phyloP scores from a whole-genome alignment of 2,797 vertebrate species.

The Coregonus suidteri region DNA sequence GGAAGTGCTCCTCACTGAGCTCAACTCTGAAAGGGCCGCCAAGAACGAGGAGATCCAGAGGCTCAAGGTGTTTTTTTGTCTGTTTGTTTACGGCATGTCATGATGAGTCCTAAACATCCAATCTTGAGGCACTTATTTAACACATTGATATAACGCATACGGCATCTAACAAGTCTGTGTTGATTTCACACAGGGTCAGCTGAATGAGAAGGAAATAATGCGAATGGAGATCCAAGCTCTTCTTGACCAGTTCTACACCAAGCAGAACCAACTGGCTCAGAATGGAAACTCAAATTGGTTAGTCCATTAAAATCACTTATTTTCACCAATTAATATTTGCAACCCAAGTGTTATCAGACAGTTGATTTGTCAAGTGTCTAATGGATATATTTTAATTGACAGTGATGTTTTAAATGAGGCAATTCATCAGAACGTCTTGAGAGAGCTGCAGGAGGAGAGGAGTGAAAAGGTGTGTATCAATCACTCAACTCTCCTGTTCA shows the following conservation, averaged over 20 bases:
- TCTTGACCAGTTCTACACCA: slow-evolving; percentile 81
- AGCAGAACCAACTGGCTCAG: slow-evolving; percentile 69
- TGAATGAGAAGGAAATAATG: slow-evolving; percentile 83
- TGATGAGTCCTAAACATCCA: neutral
- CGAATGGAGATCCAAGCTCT: slow-evolving; percentile 83
- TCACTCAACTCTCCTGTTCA: neutral
- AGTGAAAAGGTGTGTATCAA: slow-evolving; percentile 78
- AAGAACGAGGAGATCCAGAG: slow-evolving; percentile 91
- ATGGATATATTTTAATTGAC: slow-evolving; percentile 27
- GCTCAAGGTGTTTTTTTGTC: slow-evolving; percentile 79
- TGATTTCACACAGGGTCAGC: slow-evolving; percentile 74
- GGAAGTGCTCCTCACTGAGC: slow-evolving; percentile 85
- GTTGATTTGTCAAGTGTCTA: slow-evolving; percentile 9
- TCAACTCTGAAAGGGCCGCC: slow-evolving; percentile 84
- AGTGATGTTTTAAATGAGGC: slow-evolving; percentile 75
- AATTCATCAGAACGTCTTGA: slow-evolving; percentile 73
- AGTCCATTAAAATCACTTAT: slow-evolving; percentile 24
- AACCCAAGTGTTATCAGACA: neutral
- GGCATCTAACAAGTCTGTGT: neutral
- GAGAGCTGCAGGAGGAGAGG: slow-evolving; percentile 81
- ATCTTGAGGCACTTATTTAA: neutral
- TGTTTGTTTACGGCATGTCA: neutral
- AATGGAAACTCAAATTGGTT: slow-evolving; percentile 64
- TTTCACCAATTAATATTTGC: slow-evolving; percentile 1
- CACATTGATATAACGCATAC: neutral